Percentiles rank a stretch among this genome's conserved stretches.
Evolutionary conservation across 2,113 vertebrate species (phyloP).

Genomic region (Glareola pratincola): DNA sequence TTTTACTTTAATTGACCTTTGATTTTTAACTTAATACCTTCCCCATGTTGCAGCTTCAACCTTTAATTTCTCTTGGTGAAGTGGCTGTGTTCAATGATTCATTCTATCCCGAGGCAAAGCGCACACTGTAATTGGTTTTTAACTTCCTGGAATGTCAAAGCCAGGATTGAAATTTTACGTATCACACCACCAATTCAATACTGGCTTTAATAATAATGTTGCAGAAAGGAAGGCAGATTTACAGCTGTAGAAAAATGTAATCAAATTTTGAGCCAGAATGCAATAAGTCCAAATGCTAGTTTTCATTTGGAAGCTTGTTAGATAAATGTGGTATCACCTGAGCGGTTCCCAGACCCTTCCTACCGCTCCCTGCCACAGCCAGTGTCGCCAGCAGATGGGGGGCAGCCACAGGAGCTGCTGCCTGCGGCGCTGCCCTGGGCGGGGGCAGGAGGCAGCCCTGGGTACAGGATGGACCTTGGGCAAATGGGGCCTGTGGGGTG

Average conservation of each 20-base stretch:
- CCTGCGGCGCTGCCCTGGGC: background rate
- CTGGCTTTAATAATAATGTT: slow-evolving; percentile 77
- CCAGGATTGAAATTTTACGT: slow-evolving; percentile 78
- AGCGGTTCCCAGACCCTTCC: background rate
- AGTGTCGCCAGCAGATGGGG: fast-evolving
- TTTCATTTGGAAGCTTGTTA: slow-evolving; percentile 76
- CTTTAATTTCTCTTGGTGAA: slow-evolving; percentile 70
- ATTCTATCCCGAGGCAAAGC: slow-evolving; percentile 73
- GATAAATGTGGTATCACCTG: slow-evolving; percentile 68
- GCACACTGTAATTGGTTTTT: slow-evolving; percentile 81
- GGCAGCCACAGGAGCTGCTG: background rate
- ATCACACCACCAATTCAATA: slow-evolving; percentile 72
- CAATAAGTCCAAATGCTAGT: slow-evolving; percentile 76
- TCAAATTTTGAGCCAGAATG: slow-evolving; percentile 77
- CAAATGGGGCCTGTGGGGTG: fast-evolving
- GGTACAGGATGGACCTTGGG: background rate
- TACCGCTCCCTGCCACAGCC: background rate
- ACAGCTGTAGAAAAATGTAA: slow-evolving; percentile 77
- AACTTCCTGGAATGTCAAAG: slow-evolving; percentile 83
- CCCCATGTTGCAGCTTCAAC: slow-evolving; percentile 56
- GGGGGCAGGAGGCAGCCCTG: background rate
- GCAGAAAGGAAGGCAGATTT: slow-evolving; percentile 76
- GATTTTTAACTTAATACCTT: slow-evolving; percentile 65
- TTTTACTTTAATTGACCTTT: slow-evolving; percentile 78
- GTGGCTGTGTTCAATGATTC: slow-evolving; percentile 73